Base-by-base conservation (phyloP, 1,140 invertebrate genomes). In the Augochlora pura region DNA sequence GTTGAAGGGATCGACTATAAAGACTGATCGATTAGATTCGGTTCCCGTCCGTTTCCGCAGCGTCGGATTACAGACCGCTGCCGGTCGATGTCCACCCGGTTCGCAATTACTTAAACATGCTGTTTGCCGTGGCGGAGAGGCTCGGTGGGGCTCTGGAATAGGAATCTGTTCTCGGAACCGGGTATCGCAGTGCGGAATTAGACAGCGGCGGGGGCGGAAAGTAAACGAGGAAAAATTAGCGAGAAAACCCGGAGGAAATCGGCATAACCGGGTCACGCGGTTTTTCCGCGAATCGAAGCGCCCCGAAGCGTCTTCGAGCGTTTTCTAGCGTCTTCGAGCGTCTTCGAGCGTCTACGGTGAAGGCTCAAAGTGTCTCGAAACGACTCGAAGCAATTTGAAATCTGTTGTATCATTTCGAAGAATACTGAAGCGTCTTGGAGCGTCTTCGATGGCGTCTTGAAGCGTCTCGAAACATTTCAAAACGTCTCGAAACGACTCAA, bases 21-120 rank as follows among this genome's bases (percentile, higher is more conserved):
- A 46, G 42, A 46, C 42, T 46, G 42, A 46, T 14, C 42, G 42
- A 46, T 46, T 46, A 46, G 42, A 46, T 46, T n/a, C 42, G 42
- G 10, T 12, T 46, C 25, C 38, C 21, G 39, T 4, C 49, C 23
- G 18, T 27, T 21, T 54, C 32, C 21, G 23, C 38, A 5, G 25
- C 46, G 14, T 54, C n/a, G 9, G 54, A 23, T 66, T 59, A 27
- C 39, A 60, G 14, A 46, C 10, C 14, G n/a, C 9, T n/a, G 4
- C 18, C 54, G 16, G 18, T n/a, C 32, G 32, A 12, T 67, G 73
- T 76, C 64, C 64, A 60, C 73, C 21, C 39, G 21, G 9, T 27
- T n/a, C 18, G 49, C 69, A 18, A 63, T 65, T 54, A 65, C 49
- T 78, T 57, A 46, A 73, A 64, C 60, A n/a, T 49, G 21, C 21